Evolutionary conservation across 2,888 invertebrate genomes (phyloP).

Genomic region (Thymelicus sylvestris): DNA sequence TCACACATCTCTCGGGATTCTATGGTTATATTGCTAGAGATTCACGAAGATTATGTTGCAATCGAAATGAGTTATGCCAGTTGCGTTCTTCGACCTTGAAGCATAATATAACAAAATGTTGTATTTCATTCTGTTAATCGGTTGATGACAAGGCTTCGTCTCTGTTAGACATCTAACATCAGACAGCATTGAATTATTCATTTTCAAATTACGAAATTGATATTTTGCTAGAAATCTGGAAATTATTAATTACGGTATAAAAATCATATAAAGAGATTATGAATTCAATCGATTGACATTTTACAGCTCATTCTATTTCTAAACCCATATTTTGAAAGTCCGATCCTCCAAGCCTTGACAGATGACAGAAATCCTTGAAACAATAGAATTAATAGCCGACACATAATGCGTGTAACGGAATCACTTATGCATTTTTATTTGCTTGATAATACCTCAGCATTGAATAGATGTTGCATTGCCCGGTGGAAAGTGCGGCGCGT

Average conservation of each 20-base stretch:
- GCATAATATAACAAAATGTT: conserved; percentile 34
- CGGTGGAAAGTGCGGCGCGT: conserved; percentile 61
- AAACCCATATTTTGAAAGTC: too few relatives aligned
- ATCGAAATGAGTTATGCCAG: conserved; percentile 31
- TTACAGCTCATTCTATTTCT: too few relatives aligned
- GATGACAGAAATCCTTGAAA: too few relatives aligned
- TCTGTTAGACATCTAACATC: conserved; percentile 30
- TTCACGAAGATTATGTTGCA: conserved; percentile 35
- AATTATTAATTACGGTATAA: neutral
- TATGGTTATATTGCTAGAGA: conserved; percentile 34
- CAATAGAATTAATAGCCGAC: neutral
- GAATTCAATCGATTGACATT: too few relatives aligned
- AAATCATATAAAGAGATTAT: neutral
- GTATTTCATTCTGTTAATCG: conserved; percentile 33
- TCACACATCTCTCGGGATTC: conserved; percentile 43
- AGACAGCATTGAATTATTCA: conserved; percentile 28
- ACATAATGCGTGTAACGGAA: conserved; percentile 12
- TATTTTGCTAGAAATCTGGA: neutral
- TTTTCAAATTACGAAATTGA: conserved; percentile 16
- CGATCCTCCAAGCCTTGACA: neutral
- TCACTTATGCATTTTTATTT: conserved; percentile 17
- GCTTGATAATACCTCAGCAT: conserved; percentile 41
- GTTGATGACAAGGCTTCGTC: conserved; percentile 34
- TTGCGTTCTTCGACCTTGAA: conserved; percentile 37
- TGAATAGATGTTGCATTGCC: conserved; percentile 51